A percentile compares a stretch with the other conserved stretches of the same genome.
Evolutionary conservation across 2,888 invertebrate genomes (phyloP).

Genomic region (Eupithecia abbreviata): DNA sequence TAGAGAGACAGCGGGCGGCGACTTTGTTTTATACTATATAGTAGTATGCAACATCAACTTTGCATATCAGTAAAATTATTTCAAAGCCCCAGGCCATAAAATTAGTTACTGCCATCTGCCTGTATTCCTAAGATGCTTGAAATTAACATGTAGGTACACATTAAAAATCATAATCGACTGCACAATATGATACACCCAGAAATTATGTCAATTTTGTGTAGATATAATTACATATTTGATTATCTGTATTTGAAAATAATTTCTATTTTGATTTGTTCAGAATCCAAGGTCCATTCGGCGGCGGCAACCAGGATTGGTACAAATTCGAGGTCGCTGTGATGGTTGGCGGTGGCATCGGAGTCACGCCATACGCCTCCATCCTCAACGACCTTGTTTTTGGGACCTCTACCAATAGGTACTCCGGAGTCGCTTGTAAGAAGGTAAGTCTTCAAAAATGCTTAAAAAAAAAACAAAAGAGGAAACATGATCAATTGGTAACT

Average conservation of each 20-base stretch:
- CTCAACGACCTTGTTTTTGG: conserved; percentile 98
- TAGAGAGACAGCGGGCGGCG: no score
- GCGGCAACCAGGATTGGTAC: conserved; percentile 99
- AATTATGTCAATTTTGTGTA: background rate
- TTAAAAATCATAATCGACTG: background rate
- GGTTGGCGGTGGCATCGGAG: conserved; percentile 99
- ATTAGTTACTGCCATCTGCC: no score
- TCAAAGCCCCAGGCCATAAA: no score
- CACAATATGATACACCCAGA: background rate
- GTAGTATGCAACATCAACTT: no score
- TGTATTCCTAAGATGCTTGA: no score
- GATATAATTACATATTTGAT: no score
- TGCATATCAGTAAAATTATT: no score
- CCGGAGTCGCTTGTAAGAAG: conserved; percentile 98
- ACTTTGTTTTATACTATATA: no score
- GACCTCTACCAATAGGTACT: conserved; percentile 97
- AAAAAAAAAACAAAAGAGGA: background rate
- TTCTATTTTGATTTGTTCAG: conserved; percentile 63
- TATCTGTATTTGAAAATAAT: no score
- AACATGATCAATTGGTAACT: background rate
- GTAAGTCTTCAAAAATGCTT: conserved; percentile 66
- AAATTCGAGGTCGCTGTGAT: conserved; percentile 98
- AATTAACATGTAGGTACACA: background rate
- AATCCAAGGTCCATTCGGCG: conserved; percentile 97
- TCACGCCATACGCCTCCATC: conserved; percentile 98